Base-by-base conservation (phyloP, 2,797 vertebrate species). In the Sebastolobus alascanus region DNA sequence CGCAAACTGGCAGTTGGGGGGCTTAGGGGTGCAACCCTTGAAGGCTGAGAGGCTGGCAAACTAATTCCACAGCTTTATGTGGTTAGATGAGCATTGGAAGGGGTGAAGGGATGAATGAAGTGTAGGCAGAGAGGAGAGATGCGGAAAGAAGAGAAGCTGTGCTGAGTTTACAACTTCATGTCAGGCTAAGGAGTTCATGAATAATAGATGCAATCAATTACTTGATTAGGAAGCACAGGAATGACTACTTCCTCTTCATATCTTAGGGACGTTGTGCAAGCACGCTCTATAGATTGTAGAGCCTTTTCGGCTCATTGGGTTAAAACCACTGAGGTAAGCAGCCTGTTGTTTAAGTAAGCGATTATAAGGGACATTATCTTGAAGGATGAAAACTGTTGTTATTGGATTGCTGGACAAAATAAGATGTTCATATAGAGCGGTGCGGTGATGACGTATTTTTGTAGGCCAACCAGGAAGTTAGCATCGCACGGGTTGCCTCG, bases 141-240 rank as follows among this genome's bases (percentile, higher is more conserved):
- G 87, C 78, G 75, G 85, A 82, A 90, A 86, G 84, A 88, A 68
- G 87, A 88, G 87, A 90, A 89, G 84, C 90, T 88, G 86, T 89
- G 85, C 91, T 93, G 93, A 92, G 88, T 93, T 93, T 91, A 94
- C 91, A 89, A 92, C 90, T 94, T 93, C 84, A 92, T 90, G 93
- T 91, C 92, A 93, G 86, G 85, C 90, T 91, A 90, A 93, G 85
- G 84, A 92, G 87, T 87, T 91, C 91, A 92, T 95, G 94, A 95
- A 94, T 95, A 95, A 95, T 94, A 92, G 91, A 95, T 94, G 90
- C 85, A 90, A 94, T 95, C 93, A 95, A 93, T 95, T 92, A 90
- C 91, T 93, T 93, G 92, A 94, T 94, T 94, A 93, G 92, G 90
- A 94, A 91, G 89, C 86, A 65, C 80, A 84, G 81, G 87, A 94